phyloP scores from a whole-genome alignment of 2,888 invertebrate genomes.

The Sesamia inferens region DNA sequence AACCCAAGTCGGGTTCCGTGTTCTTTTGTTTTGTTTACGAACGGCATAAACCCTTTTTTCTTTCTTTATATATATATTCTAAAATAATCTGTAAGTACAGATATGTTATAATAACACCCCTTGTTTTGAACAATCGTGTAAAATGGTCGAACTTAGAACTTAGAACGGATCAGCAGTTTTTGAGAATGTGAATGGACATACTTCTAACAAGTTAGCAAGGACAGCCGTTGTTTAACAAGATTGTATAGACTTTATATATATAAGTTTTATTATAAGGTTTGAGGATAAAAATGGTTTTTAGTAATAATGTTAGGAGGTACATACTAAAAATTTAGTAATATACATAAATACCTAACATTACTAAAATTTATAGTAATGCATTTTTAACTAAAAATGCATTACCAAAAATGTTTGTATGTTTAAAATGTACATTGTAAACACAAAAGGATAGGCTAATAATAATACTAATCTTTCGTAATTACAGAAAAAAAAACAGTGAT shows the following conservation, averaged over 20 bases:
- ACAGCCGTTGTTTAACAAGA: constrained; percentile 1
- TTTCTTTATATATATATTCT: constrained; percentile 22
- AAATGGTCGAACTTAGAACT: no score
- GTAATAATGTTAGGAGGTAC: background rate
- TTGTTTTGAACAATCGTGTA: constrained; percentile 1
- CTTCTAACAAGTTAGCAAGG: constrained; percentile 8
- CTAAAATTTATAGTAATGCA: no score
- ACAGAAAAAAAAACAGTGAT: background rate
- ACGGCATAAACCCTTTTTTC: background rate
- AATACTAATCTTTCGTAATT: background rate
- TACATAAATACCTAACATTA: no score
- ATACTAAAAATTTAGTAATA: no score
- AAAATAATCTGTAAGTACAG: constrained; percentile 14
- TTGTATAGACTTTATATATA: no score
- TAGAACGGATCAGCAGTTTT: constrained; percentile 19
- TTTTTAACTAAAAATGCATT: no score
- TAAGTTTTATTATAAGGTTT: background rate
- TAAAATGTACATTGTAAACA: background rate
- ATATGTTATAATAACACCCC: background rate
- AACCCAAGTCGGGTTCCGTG: background rate
- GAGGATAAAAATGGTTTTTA: background rate
- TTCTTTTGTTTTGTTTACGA: constrained; percentile 15
- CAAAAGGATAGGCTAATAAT: background rate
- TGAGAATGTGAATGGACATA: constrained; percentile 22
- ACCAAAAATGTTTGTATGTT: no score